phyloP scores from a whole-genome alignment of 2,797 vertebrate genomes.

The Trachurus trachurus region DNA sequence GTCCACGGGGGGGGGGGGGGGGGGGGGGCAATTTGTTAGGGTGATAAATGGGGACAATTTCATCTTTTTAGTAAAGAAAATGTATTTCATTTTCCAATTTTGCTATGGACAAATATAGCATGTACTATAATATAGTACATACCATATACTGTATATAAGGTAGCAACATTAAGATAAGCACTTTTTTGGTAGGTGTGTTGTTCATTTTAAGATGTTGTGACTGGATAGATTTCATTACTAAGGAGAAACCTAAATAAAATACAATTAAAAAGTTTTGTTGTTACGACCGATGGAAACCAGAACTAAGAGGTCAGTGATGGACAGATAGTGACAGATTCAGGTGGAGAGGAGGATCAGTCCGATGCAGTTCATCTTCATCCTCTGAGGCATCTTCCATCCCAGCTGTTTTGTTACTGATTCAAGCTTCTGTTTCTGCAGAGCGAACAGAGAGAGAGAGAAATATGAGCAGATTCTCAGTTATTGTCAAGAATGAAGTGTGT shows the following conservation, averaged over 20 bases:
- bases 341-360: slow-evolving; percentile 7
- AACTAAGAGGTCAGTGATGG: neutral
- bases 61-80: neutral
- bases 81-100: neutral
- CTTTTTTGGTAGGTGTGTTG: neutral
- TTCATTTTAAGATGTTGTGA: neutral
- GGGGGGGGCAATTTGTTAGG: slow-evolving; percentile 2
- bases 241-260: neutral
- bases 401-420: slow-evolving; percentile 14
- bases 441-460: neutral
- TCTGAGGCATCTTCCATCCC: slow-evolving; percentile 13
- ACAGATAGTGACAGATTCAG: neutral
- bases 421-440: slow-evolving; percentile 14
- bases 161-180: too few species aligned
- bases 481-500: too few species aligned
- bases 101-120: neutral
- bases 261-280: neutral
- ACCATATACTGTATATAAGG: neutral
- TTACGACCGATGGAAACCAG: neutral
- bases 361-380: slow-evolving; percentile 2
- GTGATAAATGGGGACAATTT: neutral
- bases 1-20: neutral
- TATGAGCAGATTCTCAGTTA: neutral
- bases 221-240: neutral
- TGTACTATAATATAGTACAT: neutral